Evolutionary conservation across 2,113 vertebrate genomes (phyloP).

Genomic region (Pseudorasbora parva): DNA sequence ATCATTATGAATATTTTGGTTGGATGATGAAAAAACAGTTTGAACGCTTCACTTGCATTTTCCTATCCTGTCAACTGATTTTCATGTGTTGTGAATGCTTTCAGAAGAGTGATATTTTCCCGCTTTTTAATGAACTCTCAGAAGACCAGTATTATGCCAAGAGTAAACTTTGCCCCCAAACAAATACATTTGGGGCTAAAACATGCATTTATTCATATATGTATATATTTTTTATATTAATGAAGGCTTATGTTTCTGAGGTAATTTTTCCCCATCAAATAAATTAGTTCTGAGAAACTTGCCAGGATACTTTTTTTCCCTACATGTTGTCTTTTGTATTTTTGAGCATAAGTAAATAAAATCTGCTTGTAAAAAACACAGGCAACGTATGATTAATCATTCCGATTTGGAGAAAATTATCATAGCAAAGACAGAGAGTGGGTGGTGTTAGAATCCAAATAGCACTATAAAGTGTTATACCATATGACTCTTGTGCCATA

Average conservation of each 20-base stretch:
- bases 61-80: not conserved
- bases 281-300: not conserved
- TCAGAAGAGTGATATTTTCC: not conserved
- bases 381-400: not conserved
- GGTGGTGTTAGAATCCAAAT: not conserved
- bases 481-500: too few species aligned
- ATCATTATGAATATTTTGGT: not conserved
- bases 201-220: not conserved
- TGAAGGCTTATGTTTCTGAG: not conserved
- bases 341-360: conserved; percentile 12
- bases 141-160: not conserved
- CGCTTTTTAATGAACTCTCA: not conserved
- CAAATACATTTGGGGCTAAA: not conserved
- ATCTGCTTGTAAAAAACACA: not conserved
- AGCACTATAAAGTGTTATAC: not conserved
- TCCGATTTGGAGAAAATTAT: not conserved
- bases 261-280: not conserved
- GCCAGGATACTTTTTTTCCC: not conserved
- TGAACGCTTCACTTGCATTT: not conserved
- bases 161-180: not conserved
- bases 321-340: not conserved
- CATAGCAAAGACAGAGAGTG: not conserved
- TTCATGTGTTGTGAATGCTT: not conserved
- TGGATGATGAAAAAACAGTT: not conserved
- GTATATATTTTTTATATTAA: conserved; percentile 8